Evolutionary conservation across 2,797 vertebrate species (phyloP).

Genomic region (Psittacula echo): DNA sequence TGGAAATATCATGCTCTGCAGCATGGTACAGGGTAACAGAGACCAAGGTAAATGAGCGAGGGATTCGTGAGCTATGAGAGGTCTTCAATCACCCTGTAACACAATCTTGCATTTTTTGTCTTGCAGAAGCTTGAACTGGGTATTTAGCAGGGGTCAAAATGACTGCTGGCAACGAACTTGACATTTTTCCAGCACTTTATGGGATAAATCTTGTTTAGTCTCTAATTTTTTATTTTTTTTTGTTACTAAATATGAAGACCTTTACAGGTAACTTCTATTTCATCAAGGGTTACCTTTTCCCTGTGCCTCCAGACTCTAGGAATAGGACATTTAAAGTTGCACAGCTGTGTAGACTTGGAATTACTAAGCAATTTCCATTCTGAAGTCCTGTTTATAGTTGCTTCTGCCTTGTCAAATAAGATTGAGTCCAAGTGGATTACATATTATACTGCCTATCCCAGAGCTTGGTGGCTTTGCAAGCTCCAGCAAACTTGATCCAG

Average conservation of each 20-base stretch:
- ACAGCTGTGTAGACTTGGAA: background rate
- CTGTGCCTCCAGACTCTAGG: background rate
- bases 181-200: background rate
- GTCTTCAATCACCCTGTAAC: background rate
- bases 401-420: background rate
- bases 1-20: background rate
- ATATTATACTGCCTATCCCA: background rate
- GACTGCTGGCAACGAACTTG: background rate
- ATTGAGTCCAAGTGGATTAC: background rate
- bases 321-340: background rate
- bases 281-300: background rate
- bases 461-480: background rate
- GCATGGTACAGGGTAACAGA: background rate
- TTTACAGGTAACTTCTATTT: background rate
- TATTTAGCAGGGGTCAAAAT: background rate
- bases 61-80: background rate
- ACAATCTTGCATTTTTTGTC: background rate
- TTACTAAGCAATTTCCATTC: background rate
- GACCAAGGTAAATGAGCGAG: background rate
- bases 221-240: background rate
- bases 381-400: background rate
- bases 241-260: background rate
- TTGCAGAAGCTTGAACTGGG: background rate
- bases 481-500: constrained; percentile 15
- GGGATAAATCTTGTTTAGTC: background rate